These are phyloP conservation scores for Halictus rubicundus DNA, from an alignment of 1,140 invertebrate species.

Conservation along the genomic window DNA sequence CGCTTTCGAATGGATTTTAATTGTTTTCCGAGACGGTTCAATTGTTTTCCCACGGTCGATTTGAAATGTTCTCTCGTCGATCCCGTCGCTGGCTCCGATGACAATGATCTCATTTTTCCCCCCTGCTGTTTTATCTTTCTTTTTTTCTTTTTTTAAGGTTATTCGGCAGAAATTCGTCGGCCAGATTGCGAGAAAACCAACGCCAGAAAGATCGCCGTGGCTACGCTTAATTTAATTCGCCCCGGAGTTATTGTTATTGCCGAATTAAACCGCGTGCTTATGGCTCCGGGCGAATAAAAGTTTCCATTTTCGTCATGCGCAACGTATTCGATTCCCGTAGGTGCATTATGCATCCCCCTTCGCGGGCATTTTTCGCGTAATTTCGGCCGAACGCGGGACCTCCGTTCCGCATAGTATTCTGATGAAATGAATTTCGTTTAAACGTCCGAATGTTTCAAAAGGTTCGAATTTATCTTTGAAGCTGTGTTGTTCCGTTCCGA, in stretches of 20 bases:
- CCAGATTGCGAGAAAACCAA: slow-evolving; percentile 50
- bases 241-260: slow-evolving; percentile 59
- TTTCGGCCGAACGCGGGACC: background rate
- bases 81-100: background rate
- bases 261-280: slow-evolving; percentile 67
- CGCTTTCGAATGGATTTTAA: background rate
- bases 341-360: background rate
- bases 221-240: slow-evolving; percentile 64
- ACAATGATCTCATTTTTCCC: too few species aligned
- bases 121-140: too few species aligned
- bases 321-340: background rate
- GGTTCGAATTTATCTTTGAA: too few species aligned
- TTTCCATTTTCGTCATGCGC: slow-evolving; percentile 17
- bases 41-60: slow-evolving; percentile 15
- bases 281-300: slow-evolving; percentile 72
- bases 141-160: background rate
- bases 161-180: slow-evolving; percentile 57
- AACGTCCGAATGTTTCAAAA: background rate
- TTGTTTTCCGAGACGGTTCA: background rate
- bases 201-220: slow-evolving; percentile 39
- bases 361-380: background rate
- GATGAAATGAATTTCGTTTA: background rate
- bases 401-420: background rate
- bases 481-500: too few species aligned
- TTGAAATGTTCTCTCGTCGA: slow-evolving; percentile 36